A percentile compares a stretch with the other conserved stretches of the same genome.
These are phyloP conservation scores for Drosophila mojavensis DNA, from an alignment of 1,140 invertebrate genomes.

Conservation along the genomic window DNA sequence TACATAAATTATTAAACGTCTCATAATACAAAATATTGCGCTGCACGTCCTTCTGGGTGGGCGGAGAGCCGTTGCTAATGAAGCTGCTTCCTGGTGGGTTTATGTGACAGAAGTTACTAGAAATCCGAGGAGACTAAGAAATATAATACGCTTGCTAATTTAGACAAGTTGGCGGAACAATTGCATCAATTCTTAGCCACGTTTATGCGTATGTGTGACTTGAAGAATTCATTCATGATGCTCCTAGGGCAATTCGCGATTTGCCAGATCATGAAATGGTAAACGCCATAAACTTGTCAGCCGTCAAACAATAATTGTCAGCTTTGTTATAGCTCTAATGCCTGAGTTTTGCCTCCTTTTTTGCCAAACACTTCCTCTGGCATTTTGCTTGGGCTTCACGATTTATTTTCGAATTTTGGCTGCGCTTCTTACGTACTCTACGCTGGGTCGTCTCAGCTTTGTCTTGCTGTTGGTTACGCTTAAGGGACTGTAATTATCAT, in stretches of 20 bases:
- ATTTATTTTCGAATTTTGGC: constrained; percentile 18
- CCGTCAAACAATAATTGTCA: constrained; percentile 77
- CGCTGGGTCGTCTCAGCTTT: too few relatives aligned
- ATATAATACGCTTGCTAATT: neutral
- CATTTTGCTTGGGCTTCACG: constrained; percentile 34
- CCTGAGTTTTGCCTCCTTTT: constrained; percentile 51
- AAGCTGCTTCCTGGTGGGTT: constrained; percentile 31
- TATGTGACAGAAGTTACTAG: constrained; percentile 13
- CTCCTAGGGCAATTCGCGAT: constrained; percentile 27
- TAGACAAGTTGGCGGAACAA: neutral
- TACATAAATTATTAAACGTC: constrained; percentile 80
- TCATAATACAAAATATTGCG: constrained; percentile 60
- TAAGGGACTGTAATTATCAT: too few relatives aligned
- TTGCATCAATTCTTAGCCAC: neutral
- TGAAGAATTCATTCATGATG: too few relatives aligned
- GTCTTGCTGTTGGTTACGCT: too few relatives aligned
- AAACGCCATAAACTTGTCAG: constrained; percentile 57
- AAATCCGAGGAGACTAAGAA: neutral
- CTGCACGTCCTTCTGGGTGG: constrained; percentile 13
- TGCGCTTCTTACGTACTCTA: constrained; percentile 13
- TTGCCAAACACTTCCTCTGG: constrained; percentile 41
- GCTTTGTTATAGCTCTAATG: constrained; percentile 71
- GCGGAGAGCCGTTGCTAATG: constrained; percentile 49
- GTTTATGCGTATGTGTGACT: neutral
- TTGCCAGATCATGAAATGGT: constrained; percentile 45